Conservation (phyloP, 2,888 invertebrate species). For the Falcaria lacertinaria region DNA sequence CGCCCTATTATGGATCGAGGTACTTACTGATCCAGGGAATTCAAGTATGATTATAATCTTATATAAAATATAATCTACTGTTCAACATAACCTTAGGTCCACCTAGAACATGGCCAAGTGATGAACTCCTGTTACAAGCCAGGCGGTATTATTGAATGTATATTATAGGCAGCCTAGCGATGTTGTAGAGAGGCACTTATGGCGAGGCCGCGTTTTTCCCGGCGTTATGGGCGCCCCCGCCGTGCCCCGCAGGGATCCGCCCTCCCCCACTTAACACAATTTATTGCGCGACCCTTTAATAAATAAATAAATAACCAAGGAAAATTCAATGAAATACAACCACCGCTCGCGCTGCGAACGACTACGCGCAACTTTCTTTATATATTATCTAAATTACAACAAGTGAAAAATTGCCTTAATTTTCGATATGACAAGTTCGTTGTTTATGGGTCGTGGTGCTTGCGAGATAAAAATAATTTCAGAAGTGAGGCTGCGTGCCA, state of each 20-base stretch:
- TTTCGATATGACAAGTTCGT: constrained; percentile 28
- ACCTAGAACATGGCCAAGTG: no score
- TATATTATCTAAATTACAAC: constrained; percentile 13
- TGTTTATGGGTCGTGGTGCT: constrained; percentile 13
- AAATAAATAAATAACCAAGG: constrained; percentile 76
- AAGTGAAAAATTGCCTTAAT: constrained; percentile 51
- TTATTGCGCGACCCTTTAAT: constrained; percentile 76
- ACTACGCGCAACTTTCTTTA: constrained; percentile 32
- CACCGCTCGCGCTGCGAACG: constrained; percentile 42
- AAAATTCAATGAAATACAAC: constrained; percentile 77
- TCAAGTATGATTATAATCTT: no score
- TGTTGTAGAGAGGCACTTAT: constrained; percentile 75
- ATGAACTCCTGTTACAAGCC: no score
- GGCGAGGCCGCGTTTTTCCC: constrained; percentile 65
- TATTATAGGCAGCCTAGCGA: constrained; percentile 4
- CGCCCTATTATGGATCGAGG: no score
- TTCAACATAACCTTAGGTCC: no score
- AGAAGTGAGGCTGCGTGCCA: not conserved
- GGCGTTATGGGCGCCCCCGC: constrained; percentile 71
- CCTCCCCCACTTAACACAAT: constrained; percentile 79
- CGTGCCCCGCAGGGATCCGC: constrained; percentile 64
- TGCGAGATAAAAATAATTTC: constrained; percentile 4
- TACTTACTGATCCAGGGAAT: no score
- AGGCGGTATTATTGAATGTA: no score
- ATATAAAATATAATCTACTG: no score